Base-by-base conservation (phyloP, 2,797 vertebrate species). In the Pseudopleuronectes americanus region DNA sequence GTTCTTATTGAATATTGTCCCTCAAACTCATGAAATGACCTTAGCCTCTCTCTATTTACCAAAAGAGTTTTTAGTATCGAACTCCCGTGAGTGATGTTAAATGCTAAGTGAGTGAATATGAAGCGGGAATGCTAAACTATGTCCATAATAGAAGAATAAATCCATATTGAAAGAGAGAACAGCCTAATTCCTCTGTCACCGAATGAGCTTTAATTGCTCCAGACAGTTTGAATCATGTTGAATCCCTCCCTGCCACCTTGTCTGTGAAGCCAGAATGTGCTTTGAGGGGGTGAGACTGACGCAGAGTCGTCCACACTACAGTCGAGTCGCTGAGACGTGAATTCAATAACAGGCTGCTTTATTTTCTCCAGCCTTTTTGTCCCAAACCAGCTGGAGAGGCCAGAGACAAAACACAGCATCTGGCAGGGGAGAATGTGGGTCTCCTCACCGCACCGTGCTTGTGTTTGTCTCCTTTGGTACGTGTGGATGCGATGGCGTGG, bases 321-420 rank as follows among this genome's bases (percentile, higher is more conserved):
- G 56, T 76, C 19, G 63, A 69, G 33, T 51, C 72, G 61, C 69
- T 60, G 49, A 78, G 70, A 84, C 75, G 57, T 73, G 49, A 88
- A 84, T 63, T 70, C 47, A 58, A 53, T 71, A 54, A 66, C 65
- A 56, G 59, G 57, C 49, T 54, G 17, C 31, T 83, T 88, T 81
- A 80, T 82, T 80, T 80, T 78, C 73, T 82, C 28, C 63, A 59
- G 56, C 41, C 59, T 58, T 81, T 79, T 77, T 41, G 71, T 82
- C 52, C 52, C 68, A 79, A 85, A 86, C 52, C 81, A 82, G 79
- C 79, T 85, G 77, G 83, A 76, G 68, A 76, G 71, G 61, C 63
- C 77, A 22, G 72, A 83, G 62, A 88, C 74, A 79, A 87, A 87
- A 89, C 61, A 57, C 61, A 73, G 81, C 84, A 87, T 90, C 88